phyloP scores from a whole-genome alignment of 2,888 invertebrate genomes.

The Ischnura elegans region DNA sequence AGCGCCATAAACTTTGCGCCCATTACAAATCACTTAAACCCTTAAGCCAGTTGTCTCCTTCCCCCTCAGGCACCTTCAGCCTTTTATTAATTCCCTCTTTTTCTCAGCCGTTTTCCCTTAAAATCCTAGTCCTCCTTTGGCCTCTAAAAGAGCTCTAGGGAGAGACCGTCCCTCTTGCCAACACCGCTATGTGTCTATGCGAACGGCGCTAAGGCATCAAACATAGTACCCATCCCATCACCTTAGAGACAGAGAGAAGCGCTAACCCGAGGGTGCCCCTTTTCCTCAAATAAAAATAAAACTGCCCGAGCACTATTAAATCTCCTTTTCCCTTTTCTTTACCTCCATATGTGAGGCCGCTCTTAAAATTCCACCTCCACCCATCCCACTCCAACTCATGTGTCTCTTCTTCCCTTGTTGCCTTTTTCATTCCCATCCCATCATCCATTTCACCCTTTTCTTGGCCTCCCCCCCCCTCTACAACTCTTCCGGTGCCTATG shows the following conservation, averaged over 20 bases:
- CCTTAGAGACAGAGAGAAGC: neutral
- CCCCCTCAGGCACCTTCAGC: neutral
- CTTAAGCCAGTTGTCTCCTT: conserved; percentile 27
- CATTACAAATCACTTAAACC: conserved; percentile 66
- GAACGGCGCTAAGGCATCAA: neutral
- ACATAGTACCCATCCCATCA: neutral
- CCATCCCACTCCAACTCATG: neutral
- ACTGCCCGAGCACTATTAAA: conserved; percentile 29
- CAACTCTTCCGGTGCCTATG: neutral
- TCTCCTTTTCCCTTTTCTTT: conserved; percentile 56
- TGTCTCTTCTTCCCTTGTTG: neutral
- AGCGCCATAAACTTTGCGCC: conserved; percentile 16
- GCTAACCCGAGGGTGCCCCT: neutral
- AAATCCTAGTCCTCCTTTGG: conserved; percentile 18
- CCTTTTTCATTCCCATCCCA: neutral
- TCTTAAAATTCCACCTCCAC: conserved; percentile 46
- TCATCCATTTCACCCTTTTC: neutral
- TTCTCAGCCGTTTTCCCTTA: neutral
- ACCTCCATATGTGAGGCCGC: conserved; percentile 55
- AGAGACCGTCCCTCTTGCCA: neutral
- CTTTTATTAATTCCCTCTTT: conserved; percentile 22
- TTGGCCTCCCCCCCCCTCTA: neutral
- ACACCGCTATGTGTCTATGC: neutral
- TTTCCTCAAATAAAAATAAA: conserved; percentile 45
- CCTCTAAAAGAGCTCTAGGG: neutral